Conservation (phyloP, 1,140 invertebrate species). For the Druon quercuslanigerum region DNA sequence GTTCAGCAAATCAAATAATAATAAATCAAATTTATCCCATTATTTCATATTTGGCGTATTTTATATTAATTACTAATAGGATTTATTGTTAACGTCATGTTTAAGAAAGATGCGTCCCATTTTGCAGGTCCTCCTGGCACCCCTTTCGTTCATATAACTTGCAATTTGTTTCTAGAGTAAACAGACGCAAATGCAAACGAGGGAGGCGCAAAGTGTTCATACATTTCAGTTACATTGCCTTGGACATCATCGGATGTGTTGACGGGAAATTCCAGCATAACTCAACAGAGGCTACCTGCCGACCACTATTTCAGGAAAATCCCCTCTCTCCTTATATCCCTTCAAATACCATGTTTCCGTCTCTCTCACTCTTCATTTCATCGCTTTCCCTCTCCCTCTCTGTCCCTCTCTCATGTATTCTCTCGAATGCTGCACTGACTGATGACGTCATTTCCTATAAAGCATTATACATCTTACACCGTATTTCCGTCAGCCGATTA, state of each 20-base stretch:
- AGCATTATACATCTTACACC: conserved; percentile 64
- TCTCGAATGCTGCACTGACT: conserved; percentile 62
- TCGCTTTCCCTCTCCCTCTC: neutral
- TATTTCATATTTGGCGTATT: too few species aligned
- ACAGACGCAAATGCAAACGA: conserved; percentile 46
- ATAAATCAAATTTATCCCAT: too few species aligned
- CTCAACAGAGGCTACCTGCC: conserved; percentile 60
- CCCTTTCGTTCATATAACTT: conserved; percentile 7
- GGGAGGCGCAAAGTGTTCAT: conserved; percentile 63
- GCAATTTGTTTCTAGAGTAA: conserved; percentile 12
- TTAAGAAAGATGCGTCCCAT: neutral
- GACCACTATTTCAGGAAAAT: conserved; percentile 38
- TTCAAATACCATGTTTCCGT: conserved; percentile 38
- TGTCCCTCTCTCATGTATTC: conserved; percentile 41
- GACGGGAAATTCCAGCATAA: conserved; percentile 74
- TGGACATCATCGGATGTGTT: conserved; percentile 73
- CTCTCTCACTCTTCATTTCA: conserved; percentile 42
- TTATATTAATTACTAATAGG: too few species aligned
- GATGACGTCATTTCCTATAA: conserved; percentile 70
- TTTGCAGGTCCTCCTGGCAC: neutral
- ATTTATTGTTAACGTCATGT: too few species aligned
- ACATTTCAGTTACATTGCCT: conserved; percentile 73
- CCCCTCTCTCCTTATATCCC: neutral
- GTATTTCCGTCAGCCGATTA: conserved; percentile 66
- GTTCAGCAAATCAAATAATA: too few species aligned